Percentiles rank a stretch among this genome's conserved stretches.
phyloP scores from a whole-genome alignment of 2,797 vertebrate species.

The Sebastes aleutianus region DNA sequence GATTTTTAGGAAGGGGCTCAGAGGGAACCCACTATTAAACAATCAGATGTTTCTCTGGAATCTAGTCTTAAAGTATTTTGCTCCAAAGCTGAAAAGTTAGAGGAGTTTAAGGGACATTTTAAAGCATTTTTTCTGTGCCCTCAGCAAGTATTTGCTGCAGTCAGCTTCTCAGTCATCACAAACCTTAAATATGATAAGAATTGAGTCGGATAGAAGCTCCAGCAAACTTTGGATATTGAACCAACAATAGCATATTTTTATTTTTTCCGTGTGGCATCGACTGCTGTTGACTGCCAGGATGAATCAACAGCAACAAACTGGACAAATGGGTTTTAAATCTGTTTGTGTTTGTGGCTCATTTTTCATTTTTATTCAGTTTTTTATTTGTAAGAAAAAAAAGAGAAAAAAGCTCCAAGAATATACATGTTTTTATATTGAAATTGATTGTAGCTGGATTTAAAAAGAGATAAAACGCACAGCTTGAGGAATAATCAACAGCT shows the following conservation, averaged over 20 bases:
- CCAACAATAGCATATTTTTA: background rate
- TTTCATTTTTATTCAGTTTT: background rate
- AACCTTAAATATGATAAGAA: background rate
- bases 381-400: background rate
- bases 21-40: background rate
- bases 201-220: constrained; percentile 2
- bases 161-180: constrained; percentile 3
- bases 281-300: background rate
- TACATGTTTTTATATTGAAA: background rate
- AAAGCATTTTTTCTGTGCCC: background rate
- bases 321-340: background rate
- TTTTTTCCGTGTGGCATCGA: background rate
- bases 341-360: background rate
- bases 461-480: background rate
- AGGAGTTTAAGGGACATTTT: background rate
- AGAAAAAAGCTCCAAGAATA: background rate
- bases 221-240: background rate
- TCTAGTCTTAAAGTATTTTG: background rate
- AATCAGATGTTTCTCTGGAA: background rate
- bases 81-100: background rate
- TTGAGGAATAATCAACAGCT: background rate
- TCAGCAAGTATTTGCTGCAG: background rate
- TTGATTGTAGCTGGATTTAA: background rate
- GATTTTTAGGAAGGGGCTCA: background rate
- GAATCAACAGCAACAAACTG: constrained; percentile 7